phyloP scores from a whole-genome alignment of 2,113 vertebrate genomes.

The Pteropus alecto region DNA sequence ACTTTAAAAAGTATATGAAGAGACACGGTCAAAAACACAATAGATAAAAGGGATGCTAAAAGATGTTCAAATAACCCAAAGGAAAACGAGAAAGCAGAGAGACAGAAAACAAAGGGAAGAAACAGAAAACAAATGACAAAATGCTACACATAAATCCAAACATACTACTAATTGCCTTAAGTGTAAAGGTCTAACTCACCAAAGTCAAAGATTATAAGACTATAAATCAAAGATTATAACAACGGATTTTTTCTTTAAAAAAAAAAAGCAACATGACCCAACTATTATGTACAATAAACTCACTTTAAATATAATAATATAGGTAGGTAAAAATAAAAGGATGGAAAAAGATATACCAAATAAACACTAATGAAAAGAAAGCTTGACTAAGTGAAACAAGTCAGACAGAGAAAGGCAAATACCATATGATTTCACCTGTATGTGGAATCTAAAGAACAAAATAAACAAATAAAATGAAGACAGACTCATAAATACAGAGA shows the following conservation, averaged over 20 bases:
- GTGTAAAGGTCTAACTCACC: not conserved
- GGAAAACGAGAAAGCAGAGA: not conserved
- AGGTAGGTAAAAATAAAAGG: not conserved
- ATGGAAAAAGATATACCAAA: not conserved
- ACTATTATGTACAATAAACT: not conserved
- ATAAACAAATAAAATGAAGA: too few relatives aligned
- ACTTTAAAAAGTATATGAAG: not conserved
- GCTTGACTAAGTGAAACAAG: not conserved
- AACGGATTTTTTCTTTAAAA: not conserved
- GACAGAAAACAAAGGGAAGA: not conserved
- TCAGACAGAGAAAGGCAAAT: too few relatives aligned
- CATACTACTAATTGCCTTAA: not conserved
- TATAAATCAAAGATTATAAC: not conserved
- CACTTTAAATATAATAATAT: not conserved
- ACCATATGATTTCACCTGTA: too few relatives aligned
- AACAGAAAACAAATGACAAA: not conserved
- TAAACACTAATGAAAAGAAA: not conserved
- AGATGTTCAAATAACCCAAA: not conserved
- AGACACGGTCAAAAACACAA: not conserved
- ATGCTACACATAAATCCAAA: not conserved
- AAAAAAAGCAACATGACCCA: not conserved
- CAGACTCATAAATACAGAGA: too few relatives aligned
- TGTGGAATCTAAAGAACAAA: too few relatives aligned
- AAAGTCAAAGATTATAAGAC: not conserved
- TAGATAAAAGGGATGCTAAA: not conserved